Percentiles rank a stretch among this genome's conserved stretches.
Conservation (phyloP, 2,888 invertebrate genomes). For the Conchocele bisecta region DNA sequence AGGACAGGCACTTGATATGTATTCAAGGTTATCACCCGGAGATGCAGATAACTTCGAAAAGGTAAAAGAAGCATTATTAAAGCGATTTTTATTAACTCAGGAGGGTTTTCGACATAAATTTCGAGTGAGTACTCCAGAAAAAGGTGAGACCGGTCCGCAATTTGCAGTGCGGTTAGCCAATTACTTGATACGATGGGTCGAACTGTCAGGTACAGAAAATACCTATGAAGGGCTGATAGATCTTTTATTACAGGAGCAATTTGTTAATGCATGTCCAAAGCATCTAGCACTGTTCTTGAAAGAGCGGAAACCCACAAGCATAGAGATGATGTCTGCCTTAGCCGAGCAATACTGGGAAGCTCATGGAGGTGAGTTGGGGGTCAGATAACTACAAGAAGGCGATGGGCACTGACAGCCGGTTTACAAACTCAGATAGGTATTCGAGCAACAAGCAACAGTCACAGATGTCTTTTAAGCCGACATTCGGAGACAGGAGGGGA, state of each 20-base stretch:
- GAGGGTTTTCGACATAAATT: conserved; percentile 17
- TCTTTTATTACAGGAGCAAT: conserved; percentile 15
- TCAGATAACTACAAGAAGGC: too few relatives aligned
- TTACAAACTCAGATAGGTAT: too few relatives aligned
- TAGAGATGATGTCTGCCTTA: conserved; percentile 8
- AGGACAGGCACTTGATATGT: conserved; percentile 12
- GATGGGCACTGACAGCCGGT: too few relatives aligned
- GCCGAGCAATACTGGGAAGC: conserved; percentile 37
- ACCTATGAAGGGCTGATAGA: conserved; percentile 8
- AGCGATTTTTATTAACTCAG: conserved; percentile 5
- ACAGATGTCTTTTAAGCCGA: too few relatives aligned
- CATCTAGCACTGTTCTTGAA: conserved; percentile 2
- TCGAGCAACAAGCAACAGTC: too few relatives aligned
- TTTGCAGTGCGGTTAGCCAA: conserved; percentile 8
- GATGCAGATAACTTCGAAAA: conserved; percentile 1
- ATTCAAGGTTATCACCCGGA: background rate
- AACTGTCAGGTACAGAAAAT: background rate
- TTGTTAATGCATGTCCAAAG: background rate
- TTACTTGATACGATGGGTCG: conserved; percentile 10
- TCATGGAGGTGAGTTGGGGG: too few relatives aligned
- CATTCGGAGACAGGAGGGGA: too few relatives aligned
- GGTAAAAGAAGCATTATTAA: conserved; percentile 11
- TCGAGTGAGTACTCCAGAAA: background rate
- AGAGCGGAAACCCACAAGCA: conserved; percentile 7
- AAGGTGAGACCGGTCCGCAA: conserved; percentile 3